Evolutionary conservation across 2,113 vertebrate species (phyloP), one percentile per base, ranked within the genome.

Genomic region (Coptodon bakossiorum): DNA sequence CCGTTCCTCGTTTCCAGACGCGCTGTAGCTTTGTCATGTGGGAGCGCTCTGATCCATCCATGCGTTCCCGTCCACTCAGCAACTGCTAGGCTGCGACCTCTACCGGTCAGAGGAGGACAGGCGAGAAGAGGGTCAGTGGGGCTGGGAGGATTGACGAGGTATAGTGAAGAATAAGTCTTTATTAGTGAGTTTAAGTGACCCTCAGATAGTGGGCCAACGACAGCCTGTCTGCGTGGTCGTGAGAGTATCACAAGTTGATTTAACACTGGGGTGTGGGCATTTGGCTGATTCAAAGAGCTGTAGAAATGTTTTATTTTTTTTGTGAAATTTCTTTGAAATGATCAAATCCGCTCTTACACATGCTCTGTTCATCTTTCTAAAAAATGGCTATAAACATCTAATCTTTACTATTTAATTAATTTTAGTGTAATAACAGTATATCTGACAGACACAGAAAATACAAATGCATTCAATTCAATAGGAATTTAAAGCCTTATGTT

Each of bases 1-100:
- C 91, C 87, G 86, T 85, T 85, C 94, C 93, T 87, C 90, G 88
- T 93, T 93, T 94, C 93, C 94, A 94, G 90, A 83, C 90, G 92
- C 90, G 89, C 91, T 88, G 93, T 45, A 90, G 94, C 95, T 95
- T 96, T 95, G 96, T 95, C 94, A 89, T 94, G 92, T 88, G 91
- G 94, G 88, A 94, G 95, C 93, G 93, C 93, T 93, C 84, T 22
- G 52, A 82, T 86, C 81, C 90, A 88, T 94, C 94, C 94, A 93
- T 91, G 93, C 81, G 91, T 84, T 88, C 82, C 92, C 59, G 76
- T 91, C 85, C 96, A 29, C 90, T 43, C 94, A 68, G 85, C 27
- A 83, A 71, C 92, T 90, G 94, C 94, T 90, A 92, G 84, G 93
- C 95, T 93, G 96, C 96, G 96, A 96, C 97, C 96, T 96, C 96